phyloP scores from a whole-genome alignment of 2,888 invertebrate genomes.

The Lepeophtheirus nordmannii region DNA sequence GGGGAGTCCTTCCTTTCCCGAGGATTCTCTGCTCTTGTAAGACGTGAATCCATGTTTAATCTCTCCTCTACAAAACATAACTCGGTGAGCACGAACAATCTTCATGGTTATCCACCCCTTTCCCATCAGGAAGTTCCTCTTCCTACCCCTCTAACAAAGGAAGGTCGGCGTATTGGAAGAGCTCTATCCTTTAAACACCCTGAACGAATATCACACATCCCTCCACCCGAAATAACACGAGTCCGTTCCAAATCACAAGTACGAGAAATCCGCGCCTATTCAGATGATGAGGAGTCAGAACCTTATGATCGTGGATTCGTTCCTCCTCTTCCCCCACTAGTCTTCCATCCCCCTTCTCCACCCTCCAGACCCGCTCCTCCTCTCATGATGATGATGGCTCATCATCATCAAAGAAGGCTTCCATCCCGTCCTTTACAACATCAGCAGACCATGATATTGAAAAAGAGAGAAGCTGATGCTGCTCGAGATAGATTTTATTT shows the following conservation, averaged over 20 bases:
- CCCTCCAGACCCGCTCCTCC: slow-evolving; percentile 1
- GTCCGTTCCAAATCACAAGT: slow-evolving; percentile 9
- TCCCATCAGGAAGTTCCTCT: background rate
- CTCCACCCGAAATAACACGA: slow-evolving; percentile 15
- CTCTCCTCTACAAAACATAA: background rate
- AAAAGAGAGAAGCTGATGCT: no score
- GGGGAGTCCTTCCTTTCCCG: slow-evolving; percentile 18
- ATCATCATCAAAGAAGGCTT: background rate
- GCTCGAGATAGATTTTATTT: no score
- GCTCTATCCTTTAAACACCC: slow-evolving; percentile 19
- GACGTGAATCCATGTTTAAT: slow-evolving; percentile 7
- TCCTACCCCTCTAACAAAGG: background rate
- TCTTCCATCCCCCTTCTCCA: background rate
- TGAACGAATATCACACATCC: slow-evolving; percentile 19
- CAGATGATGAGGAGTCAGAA: background rate
- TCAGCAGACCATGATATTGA: background rate
- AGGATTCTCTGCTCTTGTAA: slow-evolving; percentile 14
- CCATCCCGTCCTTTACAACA: background rate
- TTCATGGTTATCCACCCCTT: background rate
- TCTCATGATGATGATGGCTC: background rate
- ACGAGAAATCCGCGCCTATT: background rate
- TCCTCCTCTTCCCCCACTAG: background rate
- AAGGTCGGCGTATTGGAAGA: background rate
- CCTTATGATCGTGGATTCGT: background rate
- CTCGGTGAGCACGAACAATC: background rate